Conservation (phyloP, 1,140 invertebrate genomes). For the Phortica variegata region DNA sequence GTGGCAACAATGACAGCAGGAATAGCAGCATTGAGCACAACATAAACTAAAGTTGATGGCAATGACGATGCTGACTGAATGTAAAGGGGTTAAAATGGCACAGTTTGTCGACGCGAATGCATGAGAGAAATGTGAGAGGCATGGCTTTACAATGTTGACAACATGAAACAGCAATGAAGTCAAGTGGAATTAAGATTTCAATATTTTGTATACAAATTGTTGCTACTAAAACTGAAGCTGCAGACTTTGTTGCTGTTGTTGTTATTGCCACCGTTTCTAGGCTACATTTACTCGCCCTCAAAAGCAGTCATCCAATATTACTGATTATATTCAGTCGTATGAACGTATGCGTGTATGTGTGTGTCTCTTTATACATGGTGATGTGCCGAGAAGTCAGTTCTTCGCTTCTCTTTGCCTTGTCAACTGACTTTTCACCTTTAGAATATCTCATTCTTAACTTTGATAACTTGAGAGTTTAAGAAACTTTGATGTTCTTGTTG, state of each 20-base stretch:
- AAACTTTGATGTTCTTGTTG: too few relatives aligned
- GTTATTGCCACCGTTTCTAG: not conserved
- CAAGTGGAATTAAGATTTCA: slow-evolving; percentile 17
- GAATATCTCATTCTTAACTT: too few relatives aligned
- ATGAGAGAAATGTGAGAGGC: too few relatives aligned
- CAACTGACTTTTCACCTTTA: not conserved
- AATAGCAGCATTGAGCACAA: too few relatives aligned
- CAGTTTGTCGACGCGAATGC: too few relatives aligned
- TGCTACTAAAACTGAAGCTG: slow-evolving; percentile 8
- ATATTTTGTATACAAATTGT: slow-evolving; percentile 5
- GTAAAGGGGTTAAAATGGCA: too few relatives aligned
- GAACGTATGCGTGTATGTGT: slow-evolving; percentile 6
- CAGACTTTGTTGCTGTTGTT: not conserved
- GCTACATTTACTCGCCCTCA: not conserved
- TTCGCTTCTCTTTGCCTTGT: not conserved
- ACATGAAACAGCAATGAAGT: slow-evolving; percentile 10
- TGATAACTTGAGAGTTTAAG: too few relatives aligned
- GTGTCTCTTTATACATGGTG: slow-evolving; percentile 2
- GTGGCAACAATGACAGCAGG: too few relatives aligned
- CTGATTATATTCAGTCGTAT: slow-evolving; percentile 2
- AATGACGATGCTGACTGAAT: too few relatives aligned
- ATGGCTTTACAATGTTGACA: not conserved
- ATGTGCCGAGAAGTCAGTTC: not conserved
- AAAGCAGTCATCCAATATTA: not conserved
- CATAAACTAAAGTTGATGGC: too few relatives aligned